These are phyloP conservation scores for Astyanax mexicanus DNA, from an alignment of 2,797 vertebrate genomes.

Conservation along the genomic window DNA sequence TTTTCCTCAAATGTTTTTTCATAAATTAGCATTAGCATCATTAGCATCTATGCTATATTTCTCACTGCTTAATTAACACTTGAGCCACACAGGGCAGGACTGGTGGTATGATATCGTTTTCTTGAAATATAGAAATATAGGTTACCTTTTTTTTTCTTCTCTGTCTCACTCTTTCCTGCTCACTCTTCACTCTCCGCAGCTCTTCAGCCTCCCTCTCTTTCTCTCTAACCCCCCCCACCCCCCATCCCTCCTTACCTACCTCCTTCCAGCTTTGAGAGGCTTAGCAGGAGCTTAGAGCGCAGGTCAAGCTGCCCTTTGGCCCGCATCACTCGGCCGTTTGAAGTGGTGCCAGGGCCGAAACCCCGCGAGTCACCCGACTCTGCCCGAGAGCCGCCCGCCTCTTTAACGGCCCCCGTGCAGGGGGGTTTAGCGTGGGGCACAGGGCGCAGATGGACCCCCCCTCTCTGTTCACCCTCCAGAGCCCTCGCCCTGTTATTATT, in stretches of 20 bases:
- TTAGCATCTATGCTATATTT: too few relatives aligned
- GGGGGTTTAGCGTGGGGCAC: slow-evolving; percentile 76
- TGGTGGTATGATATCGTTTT: slow-evolving; percentile 64
- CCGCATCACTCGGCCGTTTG: slow-evolving; percentile 95
- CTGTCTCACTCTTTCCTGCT: slow-evolving; percentile 7
- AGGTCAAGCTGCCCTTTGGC: slow-evolving; percentile 93
- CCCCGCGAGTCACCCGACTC: slow-evolving; percentile 63
- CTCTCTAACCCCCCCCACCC: slow-evolving; percentile 62
- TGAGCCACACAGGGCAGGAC: slow-evolving; percentile 64
- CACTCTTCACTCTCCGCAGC: background rate
- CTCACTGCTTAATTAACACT: too few relatives aligned
- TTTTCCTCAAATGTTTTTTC: too few relatives aligned
- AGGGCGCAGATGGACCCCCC: slow-evolving; percentile 72
- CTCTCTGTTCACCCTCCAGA: slow-evolving; percentile 68
- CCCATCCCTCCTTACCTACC: too few relatives aligned
- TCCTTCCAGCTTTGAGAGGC: slow-evolving; percentile 90
- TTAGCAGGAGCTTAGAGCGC: slow-evolving; percentile 87
- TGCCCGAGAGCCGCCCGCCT: slow-evolving; percentile 78
- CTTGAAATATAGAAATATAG: too few relatives aligned
- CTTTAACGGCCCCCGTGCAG: slow-evolving; percentile 79
- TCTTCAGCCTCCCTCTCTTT: slow-evolving; percentile 7
- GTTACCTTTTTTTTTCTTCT: background rate
- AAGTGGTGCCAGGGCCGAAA: slow-evolving; percentile 87
- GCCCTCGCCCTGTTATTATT: slow-evolving; percentile 93
- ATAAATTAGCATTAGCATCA: too few relatives aligned